A percentile compares a stretch with the other conserved stretches of the same genome.
Conservation (phyloP, 2,797 vertebrate genomes). For the Karalla daura region DNA sequence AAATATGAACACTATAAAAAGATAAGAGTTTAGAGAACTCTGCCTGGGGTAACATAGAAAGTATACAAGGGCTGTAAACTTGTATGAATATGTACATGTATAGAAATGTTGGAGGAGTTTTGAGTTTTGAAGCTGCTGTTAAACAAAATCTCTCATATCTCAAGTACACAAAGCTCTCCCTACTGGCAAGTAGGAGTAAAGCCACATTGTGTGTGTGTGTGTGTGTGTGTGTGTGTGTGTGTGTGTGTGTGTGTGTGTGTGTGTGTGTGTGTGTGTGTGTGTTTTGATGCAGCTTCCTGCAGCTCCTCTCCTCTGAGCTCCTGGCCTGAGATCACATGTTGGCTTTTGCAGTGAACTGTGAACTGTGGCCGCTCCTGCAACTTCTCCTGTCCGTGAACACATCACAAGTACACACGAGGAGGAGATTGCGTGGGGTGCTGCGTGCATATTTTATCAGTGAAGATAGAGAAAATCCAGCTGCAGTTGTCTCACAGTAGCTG, state of each 20-base stretch:
- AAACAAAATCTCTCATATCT: too few species aligned
- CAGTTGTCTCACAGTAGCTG: neutral
- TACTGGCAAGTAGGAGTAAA: slow-evolving; percentile 66
- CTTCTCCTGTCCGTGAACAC: slow-evolving; percentile 23
- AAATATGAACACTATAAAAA: too few species aligned
- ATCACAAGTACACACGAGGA: slow-evolving; percentile 18
- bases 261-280: too few species aligned
- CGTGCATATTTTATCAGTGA: slow-evolving; percentile 4
- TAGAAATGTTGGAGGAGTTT: too few species aligned
- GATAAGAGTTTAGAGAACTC: too few species aligned
- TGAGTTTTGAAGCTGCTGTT: too few species aligned
- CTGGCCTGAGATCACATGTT: slow-evolving; percentile 63
- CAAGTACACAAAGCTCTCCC: slow-evolving; percentile 64
- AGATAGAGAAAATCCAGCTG: neutral
- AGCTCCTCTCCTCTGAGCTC: slow-evolving; percentile 23
- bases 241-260: too few species aligned
- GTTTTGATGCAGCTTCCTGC: slow-evolving; percentile 20
- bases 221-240: too few species aligned
- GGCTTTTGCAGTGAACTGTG: slow-evolving; percentile 67
- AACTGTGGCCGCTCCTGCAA: slow-evolving; percentile 44
- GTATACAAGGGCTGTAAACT: too few species aligned
- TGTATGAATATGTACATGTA: too few species aligned
- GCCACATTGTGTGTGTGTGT: too few species aligned
- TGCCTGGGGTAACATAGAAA: too few species aligned
- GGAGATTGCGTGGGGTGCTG: slow-evolving; percentile 22